A percentile compares a stretch with the other conserved stretches of the same genome.
phyloP scores from a whole-genome alignment of 37 sponge, comb jelly and placozoan genomes.

The Aplysina aerophoba region DNA sequence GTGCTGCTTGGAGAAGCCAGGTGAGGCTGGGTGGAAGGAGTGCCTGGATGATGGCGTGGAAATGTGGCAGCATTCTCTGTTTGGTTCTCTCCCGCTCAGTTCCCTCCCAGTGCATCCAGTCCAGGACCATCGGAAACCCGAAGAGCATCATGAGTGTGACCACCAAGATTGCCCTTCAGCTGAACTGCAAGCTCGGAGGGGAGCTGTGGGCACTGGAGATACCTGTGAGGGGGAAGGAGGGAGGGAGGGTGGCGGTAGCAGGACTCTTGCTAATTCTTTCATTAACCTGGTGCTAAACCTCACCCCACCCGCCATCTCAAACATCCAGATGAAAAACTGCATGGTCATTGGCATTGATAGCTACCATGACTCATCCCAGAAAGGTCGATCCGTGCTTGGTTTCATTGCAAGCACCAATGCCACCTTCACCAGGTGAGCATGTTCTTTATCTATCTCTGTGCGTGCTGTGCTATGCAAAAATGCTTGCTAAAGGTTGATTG shows the following conservation, averaged over 20 bases:
- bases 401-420: slow-evolving; percentile 91
- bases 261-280: not conserved
- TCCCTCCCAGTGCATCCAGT: slow-evolving; percentile 80
- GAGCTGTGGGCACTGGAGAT: slow-evolving; percentile 93
- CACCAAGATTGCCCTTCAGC: slow-evolving; percentile 93
- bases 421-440: slow-evolving; percentile 77
- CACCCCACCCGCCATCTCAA: not conserved
- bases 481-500: not conserved
- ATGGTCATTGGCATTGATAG: slow-evolving; percentile 97
- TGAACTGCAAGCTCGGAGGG: slow-evolving; percentile 96
- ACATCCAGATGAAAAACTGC: slow-evolving; percentile 85
- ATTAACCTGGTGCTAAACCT: not conserved
- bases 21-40: slow-evolving; percentile 27
- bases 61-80: slow-evolving; percentile 8
- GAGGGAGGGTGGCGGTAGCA: not conserved
- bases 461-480: no score
- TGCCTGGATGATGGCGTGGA: not conserved
- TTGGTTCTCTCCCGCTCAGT: slow-evolving; percentile 36
- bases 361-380: slow-evolving; percentile 89
- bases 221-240: slow-evolving; percentile 66
- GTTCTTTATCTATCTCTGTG: no score
- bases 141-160: slow-evolving; percentile 87
- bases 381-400: slow-evolving; percentile 86
- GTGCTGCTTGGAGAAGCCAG: slow-evolving; percentile 82
- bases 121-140: slow-evolving; percentile 77